These are phyloP conservation scores for Geodia barretti DNA, from an alignment of 37 sponge, comb jelly and placozoan genomes.

Conservation along the genomic window DNA sequence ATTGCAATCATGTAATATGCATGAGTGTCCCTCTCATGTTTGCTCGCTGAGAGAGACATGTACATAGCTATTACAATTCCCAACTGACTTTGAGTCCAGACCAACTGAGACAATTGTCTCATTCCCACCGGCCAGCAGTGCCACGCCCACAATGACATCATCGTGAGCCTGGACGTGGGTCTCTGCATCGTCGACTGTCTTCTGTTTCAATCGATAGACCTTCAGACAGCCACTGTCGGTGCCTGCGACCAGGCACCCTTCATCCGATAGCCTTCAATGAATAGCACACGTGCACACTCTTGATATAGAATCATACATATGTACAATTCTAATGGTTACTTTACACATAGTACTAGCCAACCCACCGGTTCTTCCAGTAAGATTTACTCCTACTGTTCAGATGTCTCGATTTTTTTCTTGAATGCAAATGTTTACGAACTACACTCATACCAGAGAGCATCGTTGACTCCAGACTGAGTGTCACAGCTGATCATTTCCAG, in stretches of 20 bases:
- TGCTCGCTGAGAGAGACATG: background rate
- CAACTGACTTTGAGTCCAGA: conserved; percentile 48
- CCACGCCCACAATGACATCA: conserved; percentile 50
- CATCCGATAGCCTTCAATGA: conserved; percentile 19
- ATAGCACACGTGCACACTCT: too few relatives aligned
- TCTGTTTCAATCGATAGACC: background rate
- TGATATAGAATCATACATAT: too few relatives aligned
- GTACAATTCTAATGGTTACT: background rate
- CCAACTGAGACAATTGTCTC: conserved; percentile 54
- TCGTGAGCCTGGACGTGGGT: conserved; percentile 40
- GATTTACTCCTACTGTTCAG: background rate
- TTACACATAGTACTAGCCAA: background rate
- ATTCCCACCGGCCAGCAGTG: conserved; percentile 16
- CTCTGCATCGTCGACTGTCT: conserved; percentile 7
- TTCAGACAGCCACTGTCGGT: conserved; percentile 57
- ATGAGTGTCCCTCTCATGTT: background rate
- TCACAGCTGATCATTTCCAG: conserved; percentile 29
- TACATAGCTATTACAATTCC: background rate
- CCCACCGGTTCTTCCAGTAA: background rate
- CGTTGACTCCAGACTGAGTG: conserved; percentile 40
- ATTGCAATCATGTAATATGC: background rate
- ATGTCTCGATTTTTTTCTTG: background rate
- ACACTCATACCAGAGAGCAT: conserved; percentile 48
- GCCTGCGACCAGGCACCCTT: conserved; percentile 14
- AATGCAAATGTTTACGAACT: background rate